Evolutionary conservation across 2,113 vertebrate genomes (phyloP).

Genomic region (Paraplagusia blochii): DNA sequence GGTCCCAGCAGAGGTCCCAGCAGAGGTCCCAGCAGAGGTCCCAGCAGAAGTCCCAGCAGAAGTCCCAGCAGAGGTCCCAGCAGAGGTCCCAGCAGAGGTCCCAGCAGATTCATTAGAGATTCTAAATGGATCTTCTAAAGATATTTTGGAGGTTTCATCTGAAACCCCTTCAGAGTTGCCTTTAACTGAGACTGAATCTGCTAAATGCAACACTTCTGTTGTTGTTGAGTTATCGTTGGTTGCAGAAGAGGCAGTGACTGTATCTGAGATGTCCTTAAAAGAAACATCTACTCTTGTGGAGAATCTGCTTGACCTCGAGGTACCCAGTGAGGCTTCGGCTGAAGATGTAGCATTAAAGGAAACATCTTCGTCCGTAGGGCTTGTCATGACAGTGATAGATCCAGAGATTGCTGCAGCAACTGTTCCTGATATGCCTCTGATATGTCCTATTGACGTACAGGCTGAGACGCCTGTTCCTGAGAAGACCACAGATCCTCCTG

Average conservation of each 20-base stretch:
- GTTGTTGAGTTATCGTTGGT: slow-evolving; percentile 21
- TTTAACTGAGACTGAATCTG: not conserved
- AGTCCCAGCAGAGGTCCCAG: no score
- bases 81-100: no score
- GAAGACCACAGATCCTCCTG: slow-evolving; percentile 3
- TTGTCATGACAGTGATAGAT: slow-evolving; percentile 29
- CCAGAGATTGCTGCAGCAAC: slow-evolving; percentile 53
- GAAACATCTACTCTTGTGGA: slow-evolving; percentile 22
- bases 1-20: no score
- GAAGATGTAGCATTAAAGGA: slow-evolving; percentile 20
- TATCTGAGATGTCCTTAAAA: slow-evolving; percentile 4
- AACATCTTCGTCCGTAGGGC: slow-evolving; percentile 1
- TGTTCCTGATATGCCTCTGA: slow-evolving; percentile 45
- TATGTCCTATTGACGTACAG: slow-evolving; percentile 11
- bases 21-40: no score
- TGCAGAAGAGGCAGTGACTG: slow-evolving; percentile 14
- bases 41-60: no score
- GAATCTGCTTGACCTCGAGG: no score
- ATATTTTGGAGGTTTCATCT: no score
- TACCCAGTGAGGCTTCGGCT: slow-evolving; percentile 2
- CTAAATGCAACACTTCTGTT: slow-evolving; percentile 16
- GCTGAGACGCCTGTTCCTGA: slow-evolving; percentile 13
- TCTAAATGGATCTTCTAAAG: no score
- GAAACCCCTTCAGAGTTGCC: no score
- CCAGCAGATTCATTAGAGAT: no score